phyloP scores from a whole-genome alignment of 2,797 vertebrate genomes.

The Spea hammondii region DNA sequence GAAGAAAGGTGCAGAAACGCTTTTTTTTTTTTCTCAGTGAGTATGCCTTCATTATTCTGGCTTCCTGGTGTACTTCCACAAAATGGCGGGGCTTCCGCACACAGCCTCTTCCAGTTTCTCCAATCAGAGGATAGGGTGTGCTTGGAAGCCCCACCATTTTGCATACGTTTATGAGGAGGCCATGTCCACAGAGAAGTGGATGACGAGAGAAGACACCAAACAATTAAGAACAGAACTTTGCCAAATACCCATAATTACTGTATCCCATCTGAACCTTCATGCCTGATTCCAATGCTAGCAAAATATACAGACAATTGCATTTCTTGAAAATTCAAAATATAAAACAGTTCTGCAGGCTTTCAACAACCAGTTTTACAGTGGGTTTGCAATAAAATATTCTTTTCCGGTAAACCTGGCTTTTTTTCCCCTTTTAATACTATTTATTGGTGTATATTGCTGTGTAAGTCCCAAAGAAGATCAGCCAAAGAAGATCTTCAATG shows the following conservation, averaged over 20 bases:
- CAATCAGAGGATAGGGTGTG: too few relatives aligned
- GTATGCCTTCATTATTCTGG: neutral
- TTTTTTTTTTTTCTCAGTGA: too few relatives aligned
- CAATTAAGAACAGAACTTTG: conserved; percentile 7
- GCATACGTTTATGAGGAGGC: too few relatives aligned
- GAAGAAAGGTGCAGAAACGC: neutral
- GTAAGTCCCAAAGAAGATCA: too few relatives aligned
- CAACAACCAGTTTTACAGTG: conserved; percentile 20
- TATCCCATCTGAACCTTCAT: conserved; percentile 19
- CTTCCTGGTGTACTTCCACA: neutral
- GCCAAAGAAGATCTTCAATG: too few relatives aligned
- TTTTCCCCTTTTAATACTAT: conserved; percentile 23
- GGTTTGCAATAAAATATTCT: conserved; percentile 29
- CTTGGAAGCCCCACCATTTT: too few relatives aligned
- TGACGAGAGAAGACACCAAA: neutral
- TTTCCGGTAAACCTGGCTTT: neutral
- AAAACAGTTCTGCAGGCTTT: conserved; percentile 31
- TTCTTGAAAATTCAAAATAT: conserved; percentile 31
- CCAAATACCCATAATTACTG: conserved; percentile 22
- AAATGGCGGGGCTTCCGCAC: too few relatives aligned
- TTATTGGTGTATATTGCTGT: neutral
- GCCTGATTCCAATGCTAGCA: conserved; percentile 14
- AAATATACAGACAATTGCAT: neutral
- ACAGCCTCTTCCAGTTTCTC: too few relatives aligned
- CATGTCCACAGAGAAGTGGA: too few relatives aligned